Conservation (phyloP, 2,797 vertebrate species). For the Mormyrops boulengeri region DNA sequence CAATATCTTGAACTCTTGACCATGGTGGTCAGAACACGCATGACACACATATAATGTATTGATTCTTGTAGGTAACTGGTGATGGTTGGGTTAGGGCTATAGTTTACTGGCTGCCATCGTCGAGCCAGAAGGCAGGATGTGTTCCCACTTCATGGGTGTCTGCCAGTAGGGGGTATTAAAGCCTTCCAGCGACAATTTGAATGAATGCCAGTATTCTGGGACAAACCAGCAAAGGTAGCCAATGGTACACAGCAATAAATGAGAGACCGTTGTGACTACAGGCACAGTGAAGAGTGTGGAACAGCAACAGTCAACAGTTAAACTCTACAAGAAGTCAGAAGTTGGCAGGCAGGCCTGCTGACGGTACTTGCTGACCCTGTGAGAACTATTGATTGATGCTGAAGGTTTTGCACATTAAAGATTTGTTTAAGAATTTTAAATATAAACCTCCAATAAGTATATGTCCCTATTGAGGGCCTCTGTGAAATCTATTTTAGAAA, state of each 20-base stretch:
- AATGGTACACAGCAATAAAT: neutral
- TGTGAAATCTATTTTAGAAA: neutral
- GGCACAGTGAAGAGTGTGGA: neutral
- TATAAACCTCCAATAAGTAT: conserved; percentile 1
- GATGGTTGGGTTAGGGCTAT: neutral
- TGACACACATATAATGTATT: neutral
- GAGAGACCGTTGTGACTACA: neutral
- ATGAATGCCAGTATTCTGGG: neutral
- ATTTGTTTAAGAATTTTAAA: neutral
- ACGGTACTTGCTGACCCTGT: neutral
- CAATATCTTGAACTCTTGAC: neutral
- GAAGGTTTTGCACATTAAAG: neutral
- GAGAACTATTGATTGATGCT: neutral
- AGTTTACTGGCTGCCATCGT: neutral
- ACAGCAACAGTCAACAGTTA: neutral
- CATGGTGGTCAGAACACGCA: neutral
- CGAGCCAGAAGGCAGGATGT: neutral
- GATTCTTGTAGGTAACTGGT: neutral
- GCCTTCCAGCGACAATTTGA: neutral
- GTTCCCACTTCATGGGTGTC: neutral
- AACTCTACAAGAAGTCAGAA: neutral
- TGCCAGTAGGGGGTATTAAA: neutral
- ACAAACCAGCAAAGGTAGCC: neutral
- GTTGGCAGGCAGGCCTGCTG: neutral
- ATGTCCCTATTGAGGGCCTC: neutral